Conservation (phyloP, 2,113 vertebrate genomes). For the Cyrtonyx montezumae region DNA sequence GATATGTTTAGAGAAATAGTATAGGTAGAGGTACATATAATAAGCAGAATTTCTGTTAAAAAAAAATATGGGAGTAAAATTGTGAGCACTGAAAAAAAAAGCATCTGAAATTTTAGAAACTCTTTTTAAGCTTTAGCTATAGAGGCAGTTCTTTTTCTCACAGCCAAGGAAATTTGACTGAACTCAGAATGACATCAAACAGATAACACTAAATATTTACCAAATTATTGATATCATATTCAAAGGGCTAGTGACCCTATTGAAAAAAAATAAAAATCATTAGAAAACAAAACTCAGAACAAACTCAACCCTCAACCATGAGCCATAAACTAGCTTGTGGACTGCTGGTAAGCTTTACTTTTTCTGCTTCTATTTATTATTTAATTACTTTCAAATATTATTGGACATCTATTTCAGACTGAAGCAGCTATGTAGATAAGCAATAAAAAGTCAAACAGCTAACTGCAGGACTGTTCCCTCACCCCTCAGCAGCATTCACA, state of each 20-base stretch:
- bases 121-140: not conserved
- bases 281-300: not conserved
- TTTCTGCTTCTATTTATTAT: not conserved
- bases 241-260: not conserved
- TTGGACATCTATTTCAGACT: not conserved
- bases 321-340: not conserved
- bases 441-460: not conserved
- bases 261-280: not conserved
- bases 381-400: not conserved
- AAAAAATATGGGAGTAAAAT: not conserved
- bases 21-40: not conserved
- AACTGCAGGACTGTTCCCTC: not conserved
- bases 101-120: not conserved
- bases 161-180: not conserved
- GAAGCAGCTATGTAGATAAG: not conserved
- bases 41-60: not conserved
- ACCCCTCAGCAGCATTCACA: not conserved
- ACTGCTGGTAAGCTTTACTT: not conserved
- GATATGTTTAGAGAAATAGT: not conserved
- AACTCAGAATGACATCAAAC: not conserved
- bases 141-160: not conserved
- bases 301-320: not conserved
- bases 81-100: not conserved
- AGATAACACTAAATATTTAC: not conserved
- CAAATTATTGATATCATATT: not conserved